Conservation (phyloP, 2,888 invertebrate genomes). For the Vandiemenella viatica region DNA sequence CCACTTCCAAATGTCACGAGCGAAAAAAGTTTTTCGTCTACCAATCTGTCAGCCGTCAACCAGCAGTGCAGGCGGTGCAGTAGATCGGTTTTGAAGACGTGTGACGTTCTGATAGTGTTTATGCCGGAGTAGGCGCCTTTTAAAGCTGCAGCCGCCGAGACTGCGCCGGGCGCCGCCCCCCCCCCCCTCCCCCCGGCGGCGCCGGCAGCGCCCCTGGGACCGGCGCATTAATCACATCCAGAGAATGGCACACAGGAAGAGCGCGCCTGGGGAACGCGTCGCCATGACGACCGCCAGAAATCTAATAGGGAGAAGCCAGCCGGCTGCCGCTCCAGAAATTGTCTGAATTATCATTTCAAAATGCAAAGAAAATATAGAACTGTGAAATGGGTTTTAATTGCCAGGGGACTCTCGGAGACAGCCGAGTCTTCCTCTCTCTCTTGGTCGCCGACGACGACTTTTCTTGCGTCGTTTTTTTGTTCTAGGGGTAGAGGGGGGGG, state of each 20-base stretch:
- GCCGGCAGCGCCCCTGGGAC: slow-evolving; percentile 27
- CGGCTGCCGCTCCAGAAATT: slow-evolving; percentile 20
- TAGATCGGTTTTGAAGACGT: no score
- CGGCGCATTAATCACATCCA: slow-evolving; percentile 33
- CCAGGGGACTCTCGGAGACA: slow-evolving; percentile 13
- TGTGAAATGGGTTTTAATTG: slow-evolving; percentile 20
- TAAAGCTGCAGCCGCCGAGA: no score
- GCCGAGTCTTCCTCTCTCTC: background rate
- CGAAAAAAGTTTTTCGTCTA: no score
- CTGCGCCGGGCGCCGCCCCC: slow-evolving; percentile 18
- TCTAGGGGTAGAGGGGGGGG: no score
- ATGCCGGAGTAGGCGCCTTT: background rate
- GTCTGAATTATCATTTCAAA: slow-evolving; percentile 25
- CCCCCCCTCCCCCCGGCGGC: slow-evolving; percentile 18
- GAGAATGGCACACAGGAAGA: slow-evolving; percentile 24
- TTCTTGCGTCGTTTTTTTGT: no score
- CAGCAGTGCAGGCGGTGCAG: no score
- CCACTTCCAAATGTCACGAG: no score
- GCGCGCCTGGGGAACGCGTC: slow-evolving; percentile 23
- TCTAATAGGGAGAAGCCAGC: slow-evolving; percentile 20
- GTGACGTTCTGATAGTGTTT: no score
- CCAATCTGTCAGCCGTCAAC: no score
- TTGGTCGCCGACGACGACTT: background rate
- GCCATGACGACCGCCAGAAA: slow-evolving; percentile 23
- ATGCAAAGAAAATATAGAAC: slow-evolving; percentile 23